Percentiles rank a stretch among this genome's conserved stretches.
These are phyloP conservation scores for Chelon auratus DNA, from an alignment of 2,797 vertebrate genomes.

Conservation along the genomic window DNA sequence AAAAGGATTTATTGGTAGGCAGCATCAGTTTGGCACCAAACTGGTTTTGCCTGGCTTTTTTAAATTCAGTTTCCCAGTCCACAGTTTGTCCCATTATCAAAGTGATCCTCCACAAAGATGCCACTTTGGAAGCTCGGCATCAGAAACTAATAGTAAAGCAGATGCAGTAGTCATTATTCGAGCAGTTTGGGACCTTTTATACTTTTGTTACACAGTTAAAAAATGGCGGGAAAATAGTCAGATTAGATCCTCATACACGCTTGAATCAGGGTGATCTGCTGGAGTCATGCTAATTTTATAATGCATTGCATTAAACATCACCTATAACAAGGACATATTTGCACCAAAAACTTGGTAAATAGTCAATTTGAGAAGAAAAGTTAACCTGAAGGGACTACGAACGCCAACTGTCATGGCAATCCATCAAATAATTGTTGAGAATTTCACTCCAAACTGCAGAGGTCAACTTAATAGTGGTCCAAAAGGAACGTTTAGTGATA, in stretches of 20 bases:
- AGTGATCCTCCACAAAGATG: slow-evolving; percentile 9
- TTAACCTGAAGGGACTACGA: no score
- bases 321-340: neutral
- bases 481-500: neutral
- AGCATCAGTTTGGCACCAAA: slow-evolving; percentile 38
- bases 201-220: neutral
- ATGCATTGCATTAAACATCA: slow-evolving; percentile 2
- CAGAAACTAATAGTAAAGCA: no score
- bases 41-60: slow-evolving; percentile 31
- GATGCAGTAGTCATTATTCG: neutral
- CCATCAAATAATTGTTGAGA: neutral
- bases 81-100: slow-evolving; percentile 34
- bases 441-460: neutral
- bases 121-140: neutral
- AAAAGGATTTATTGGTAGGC: slow-evolving; percentile 45
- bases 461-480: neutral
- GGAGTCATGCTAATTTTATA: neutral
- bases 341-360: neutral
- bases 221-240: neutral
- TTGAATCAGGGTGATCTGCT: neutral
- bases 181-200: neutral
- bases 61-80: slow-evolving; percentile 32
- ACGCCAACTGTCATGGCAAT: neutral
- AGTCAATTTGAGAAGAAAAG: no score
- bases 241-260: fast-evolving